Percentiles rank a stretch among this genome's conserved stretches.
phyloP scores from a whole-genome alignment of 2,888 invertebrate species.

The Hartigia nigra region DNA sequence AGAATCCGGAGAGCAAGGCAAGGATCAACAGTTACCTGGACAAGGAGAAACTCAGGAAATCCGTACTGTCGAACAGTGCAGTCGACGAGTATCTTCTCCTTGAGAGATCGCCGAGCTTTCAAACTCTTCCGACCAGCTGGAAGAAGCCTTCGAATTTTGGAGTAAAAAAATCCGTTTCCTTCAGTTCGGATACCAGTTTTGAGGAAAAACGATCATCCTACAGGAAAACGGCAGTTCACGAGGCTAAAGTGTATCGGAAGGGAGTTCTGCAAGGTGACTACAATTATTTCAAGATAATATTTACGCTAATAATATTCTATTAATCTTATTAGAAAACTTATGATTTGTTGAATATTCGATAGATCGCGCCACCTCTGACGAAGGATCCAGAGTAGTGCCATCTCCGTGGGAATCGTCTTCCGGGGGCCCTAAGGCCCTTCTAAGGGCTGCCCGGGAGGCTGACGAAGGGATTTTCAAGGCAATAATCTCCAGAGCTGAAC shows the following conservation, averaged over 20 bases:
- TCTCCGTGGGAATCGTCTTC: constrained; percentile 46
- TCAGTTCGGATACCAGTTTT: constrained; percentile 60
- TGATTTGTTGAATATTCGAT: neutral
- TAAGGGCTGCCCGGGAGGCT: constrained; percentile 70
- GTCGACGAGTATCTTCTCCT: constrained; percentile 22
- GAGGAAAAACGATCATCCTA: constrained; percentile 46
- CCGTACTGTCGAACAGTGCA: constrained; percentile 2
- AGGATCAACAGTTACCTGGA: neutral
- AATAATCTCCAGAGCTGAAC: constrained; percentile 63
- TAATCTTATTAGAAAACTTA: neutral
- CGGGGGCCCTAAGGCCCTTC: constrained; percentile 62
- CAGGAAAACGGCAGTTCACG: constrained; percentile 52
- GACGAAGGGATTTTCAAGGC: constrained; percentile 67
- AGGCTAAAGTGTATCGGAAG: constrained; percentile 57
- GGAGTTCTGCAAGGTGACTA: constrained; percentile 58
- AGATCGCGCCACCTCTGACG: constrained; percentile 12
- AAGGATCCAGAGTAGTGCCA: constrained; percentile 42
- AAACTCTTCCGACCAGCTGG: constrained; percentile 37
- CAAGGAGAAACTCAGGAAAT: neutral
- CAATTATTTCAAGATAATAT: neutral
- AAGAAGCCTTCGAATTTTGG: constrained; percentile 31
- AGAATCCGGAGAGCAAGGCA: neutral
- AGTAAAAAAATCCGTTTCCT: constrained; percentile 61
- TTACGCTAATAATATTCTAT: neutral
- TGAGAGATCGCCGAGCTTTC: constrained; percentile 39